Conservation (phyloP, 2,797 vertebrate genomes). For the Melanotaenia pygmaea region DNA sequence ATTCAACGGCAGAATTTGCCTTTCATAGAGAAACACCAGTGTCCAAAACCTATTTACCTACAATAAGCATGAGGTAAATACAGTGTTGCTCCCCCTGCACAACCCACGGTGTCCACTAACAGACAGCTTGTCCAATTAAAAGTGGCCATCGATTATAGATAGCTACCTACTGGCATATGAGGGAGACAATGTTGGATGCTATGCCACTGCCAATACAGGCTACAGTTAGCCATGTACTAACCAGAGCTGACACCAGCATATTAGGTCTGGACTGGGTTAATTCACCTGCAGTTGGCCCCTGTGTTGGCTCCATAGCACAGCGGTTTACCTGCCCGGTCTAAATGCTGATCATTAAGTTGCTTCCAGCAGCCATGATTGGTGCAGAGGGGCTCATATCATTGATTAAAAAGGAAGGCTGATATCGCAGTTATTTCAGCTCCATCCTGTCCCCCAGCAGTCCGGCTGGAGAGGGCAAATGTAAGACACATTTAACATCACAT, state of each 20-base stretch:
- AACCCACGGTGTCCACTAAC: conserved; percentile 63
- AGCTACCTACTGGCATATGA: conserved; percentile 79
- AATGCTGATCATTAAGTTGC: conserved; percentile 96
- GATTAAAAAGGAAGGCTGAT: conserved; percentile 87
- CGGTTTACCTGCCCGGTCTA: conserved; percentile 92
- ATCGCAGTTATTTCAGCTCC: conserved; percentile 61
- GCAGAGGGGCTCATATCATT: conserved; percentile 88
- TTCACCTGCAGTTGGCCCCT: conserved; percentile 94
- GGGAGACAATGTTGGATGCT: conserved; percentile 82
- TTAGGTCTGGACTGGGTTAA: conserved; percentile 96
- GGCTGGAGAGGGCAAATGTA: conserved; percentile 30
- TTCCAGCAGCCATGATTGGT: conserved; percentile 92
- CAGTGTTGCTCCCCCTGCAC: conserved; percentile 28
- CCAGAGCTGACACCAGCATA: conserved; percentile 94
- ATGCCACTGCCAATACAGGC: conserved; percentile 86
- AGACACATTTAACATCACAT: conserved; percentile 37
- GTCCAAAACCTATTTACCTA: conserved; percentile 42
- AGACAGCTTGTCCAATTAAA: conserved; percentile 80
- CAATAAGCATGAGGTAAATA: conserved; percentile 55
- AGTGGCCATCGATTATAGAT: conserved; percentile 83
- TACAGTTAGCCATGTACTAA: conserved; percentile 88
- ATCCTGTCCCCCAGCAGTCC: conserved; percentile 35
- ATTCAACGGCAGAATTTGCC: conserved; percentile 48
- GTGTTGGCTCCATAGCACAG: conserved; percentile 90
- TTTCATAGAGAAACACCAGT: conserved; percentile 28